Percentiles rank a stretch among this genome's conserved stretches.
phyloP scores from a whole-genome alignment of 2,113 vertebrate genomes.

The Corythornis cristatus region DNA sequence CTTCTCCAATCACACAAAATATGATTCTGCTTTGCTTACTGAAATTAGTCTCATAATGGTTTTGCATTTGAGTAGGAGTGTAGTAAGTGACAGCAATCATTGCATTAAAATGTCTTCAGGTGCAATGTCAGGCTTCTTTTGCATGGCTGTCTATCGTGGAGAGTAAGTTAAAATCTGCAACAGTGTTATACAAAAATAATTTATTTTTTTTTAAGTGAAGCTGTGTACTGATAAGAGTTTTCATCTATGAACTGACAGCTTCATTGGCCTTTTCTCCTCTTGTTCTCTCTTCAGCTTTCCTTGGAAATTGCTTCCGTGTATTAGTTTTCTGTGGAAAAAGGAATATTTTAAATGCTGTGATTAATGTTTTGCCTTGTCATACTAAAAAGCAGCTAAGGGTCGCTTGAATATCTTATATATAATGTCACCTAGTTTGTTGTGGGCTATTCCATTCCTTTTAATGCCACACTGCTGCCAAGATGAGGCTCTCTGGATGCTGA shows the following conservation, averaged over 20 bases:
- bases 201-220: neutral
- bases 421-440: neutral
- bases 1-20: rapidly evolving
- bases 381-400: neutral
- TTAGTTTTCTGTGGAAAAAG: neutral
- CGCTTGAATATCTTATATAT: neutral
- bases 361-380: neutral
- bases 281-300: neutral
- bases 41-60: neutral
- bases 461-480: neutral
- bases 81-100: neutral
- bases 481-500: rapidly evolving
- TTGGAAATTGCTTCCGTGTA: neutral
- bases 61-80: neutral
- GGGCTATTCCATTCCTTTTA: neutral
- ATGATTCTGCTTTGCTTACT: neutral
- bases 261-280: neutral
- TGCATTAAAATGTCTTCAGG: neutral
- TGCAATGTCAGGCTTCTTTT: neutral
- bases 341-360: neutral
- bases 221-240: neutral
- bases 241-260: neutral
- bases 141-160: neutral
- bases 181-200: neutral
- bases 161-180: neutral